phyloP scores from a whole-genome alignment of 2,113 vertebrate species.

The Caranx melampygus region DNA sequence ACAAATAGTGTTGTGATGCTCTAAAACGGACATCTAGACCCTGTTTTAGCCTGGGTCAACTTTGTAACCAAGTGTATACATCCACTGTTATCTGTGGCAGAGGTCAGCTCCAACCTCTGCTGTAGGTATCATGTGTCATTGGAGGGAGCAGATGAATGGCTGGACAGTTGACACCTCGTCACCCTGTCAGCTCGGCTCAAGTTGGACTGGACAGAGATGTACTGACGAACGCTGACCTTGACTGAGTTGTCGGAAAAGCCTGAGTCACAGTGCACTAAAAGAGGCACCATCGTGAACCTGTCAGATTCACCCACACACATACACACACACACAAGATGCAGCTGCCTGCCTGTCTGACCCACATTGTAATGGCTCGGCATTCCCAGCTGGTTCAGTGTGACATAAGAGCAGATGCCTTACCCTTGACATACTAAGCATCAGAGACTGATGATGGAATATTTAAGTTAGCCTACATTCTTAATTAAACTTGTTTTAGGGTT shows the following conservation, averaged over 20 bases:
- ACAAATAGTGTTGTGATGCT: background rate
- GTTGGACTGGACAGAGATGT: background rate
- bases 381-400: constrained; percentile 15
- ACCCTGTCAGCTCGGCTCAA: constrained; percentile 22
- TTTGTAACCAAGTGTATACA: background rate
- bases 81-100: background rate
- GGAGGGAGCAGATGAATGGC: background rate
- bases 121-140: background rate
- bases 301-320: constrained; percentile 2
- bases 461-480: background rate
- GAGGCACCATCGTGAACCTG: constrained; percentile 8
- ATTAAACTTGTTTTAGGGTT: background rate
- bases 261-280: constrained; percentile 44
- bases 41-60: background rate
- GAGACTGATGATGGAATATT: background rate
- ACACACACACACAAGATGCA: background rate
- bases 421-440: background rate
- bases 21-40: background rate
- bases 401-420: background rate
- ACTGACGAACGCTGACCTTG: constrained; percentile 45
- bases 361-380: background rate
- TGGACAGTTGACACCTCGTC: constrained; percentile 19
- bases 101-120: background rate
- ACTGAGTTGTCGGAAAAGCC: constrained; percentile 25
- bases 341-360: constrained; percentile 28